A percentile compares a stretch with the other conserved stretches of the same genome.
These are phyloP conservation scores for Lasiommata megera DNA, from an alignment of 2,888 invertebrate species.

Conservation along the genomic window DNA sequence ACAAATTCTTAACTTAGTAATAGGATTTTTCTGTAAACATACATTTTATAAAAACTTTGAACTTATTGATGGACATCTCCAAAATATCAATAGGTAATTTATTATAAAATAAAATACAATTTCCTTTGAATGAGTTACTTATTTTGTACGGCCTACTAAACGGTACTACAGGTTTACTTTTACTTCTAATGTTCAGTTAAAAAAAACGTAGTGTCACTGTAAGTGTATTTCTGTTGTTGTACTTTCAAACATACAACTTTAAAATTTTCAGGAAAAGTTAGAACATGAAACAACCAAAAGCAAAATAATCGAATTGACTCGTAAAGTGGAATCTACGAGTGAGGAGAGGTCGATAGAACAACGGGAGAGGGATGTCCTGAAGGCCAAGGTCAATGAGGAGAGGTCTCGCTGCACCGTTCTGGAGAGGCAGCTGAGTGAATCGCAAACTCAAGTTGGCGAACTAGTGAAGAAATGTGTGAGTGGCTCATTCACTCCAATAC, in stretches of 20 bases:
- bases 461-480: slow-evolving; percentile 82
- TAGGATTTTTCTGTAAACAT: too few species aligned
- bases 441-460: slow-evolving; percentile 75
- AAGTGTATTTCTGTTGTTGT: background rate
- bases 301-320: slow-evolving; percentile 45
- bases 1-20: too few species aligned
- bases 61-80: too few species aligned
- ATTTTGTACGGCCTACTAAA: too few species aligned
- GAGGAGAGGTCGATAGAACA: slow-evolving; percentile 46
- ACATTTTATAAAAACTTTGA: too few species aligned
- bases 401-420: slow-evolving; percentile 58
- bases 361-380: slow-evolving; percentile 60
- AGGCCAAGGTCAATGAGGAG: slow-evolving; percentile 64
- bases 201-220: too few species aligned
- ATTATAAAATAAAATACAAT: too few species aligned
- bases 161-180: too few species aligned
- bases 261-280: slow-evolving; percentile 51
- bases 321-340: slow-evolving; percentile 46
- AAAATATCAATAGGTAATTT: too few species aligned
- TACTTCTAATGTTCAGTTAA: too few species aligned
- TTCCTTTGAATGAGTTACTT: too few species aligned
- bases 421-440: slow-evolving; percentile 78
- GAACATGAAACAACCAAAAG: slow-evolving; percentile 54
- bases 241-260: background rate
- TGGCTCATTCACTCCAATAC: background rate